phyloP scores from a whole-genome alignment of 2,797 vertebrate species.

The Margarornis squamiger region DNA sequence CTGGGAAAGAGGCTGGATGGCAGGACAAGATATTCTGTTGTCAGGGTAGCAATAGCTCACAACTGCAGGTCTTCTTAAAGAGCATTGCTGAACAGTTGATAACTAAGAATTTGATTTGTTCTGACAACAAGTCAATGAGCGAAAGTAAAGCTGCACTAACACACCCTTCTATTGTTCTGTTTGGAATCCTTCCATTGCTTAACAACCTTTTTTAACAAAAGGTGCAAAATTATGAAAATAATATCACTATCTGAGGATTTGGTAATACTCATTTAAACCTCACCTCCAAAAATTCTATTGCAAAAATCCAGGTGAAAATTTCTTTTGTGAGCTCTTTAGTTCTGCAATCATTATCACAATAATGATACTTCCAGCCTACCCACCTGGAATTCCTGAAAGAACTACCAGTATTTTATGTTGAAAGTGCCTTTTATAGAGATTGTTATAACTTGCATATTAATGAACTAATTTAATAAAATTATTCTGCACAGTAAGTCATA shows the following conservation, averaged over 20 bases:
- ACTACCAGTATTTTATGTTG: not conserved
- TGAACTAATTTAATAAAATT: slow-evolving; percentile 38
- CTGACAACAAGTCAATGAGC: slow-evolving; percentile 54
- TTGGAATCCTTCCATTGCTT: slow-evolving; percentile 50
- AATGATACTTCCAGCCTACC: not conserved
- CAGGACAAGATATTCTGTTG: not conserved
- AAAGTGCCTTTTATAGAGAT: not conserved
- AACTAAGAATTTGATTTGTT: slow-evolving; percentile 18
- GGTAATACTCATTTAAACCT: not conserved
- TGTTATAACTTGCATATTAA: slow-evolving; percentile 48
- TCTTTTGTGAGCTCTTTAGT: not conserved
- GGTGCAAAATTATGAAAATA: slow-evolving; percentile 20
- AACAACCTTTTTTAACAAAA: slow-evolving; percentile 17
- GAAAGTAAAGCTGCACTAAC: slow-evolving; percentile 45
- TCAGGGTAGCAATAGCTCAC: not conserved
- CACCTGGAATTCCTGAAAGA: slow-evolving; percentile 32
- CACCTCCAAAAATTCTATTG: not conserved
- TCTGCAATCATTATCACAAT: slow-evolving; percentile 30
- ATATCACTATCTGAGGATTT: slow-evolving; percentile 2
- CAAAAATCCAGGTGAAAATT: slow-evolving; percentile 5
- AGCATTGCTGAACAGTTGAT: not conserved
- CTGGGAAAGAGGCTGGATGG: not conserved
- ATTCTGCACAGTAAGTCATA: slow-evolving; percentile 28
- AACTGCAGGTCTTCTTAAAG: not conserved
- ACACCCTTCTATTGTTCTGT: slow-evolving; percentile 39